These are phyloP conservation scores for Chaetodon trifascialis DNA, from an alignment of 2,113 vertebrate genomes.

Conservation along the genomic window DNA sequence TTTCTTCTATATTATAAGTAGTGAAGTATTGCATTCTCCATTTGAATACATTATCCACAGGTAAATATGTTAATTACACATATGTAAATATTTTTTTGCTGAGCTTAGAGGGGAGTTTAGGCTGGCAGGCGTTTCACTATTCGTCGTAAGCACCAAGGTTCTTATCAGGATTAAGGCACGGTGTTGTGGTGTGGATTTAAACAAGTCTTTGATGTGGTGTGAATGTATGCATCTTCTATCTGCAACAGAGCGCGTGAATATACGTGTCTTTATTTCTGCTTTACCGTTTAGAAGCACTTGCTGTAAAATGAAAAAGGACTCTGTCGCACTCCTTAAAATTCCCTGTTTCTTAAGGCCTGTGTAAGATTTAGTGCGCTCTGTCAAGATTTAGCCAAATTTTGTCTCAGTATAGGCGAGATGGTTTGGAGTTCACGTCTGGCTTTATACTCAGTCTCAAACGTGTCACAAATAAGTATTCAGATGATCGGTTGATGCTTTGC, in stretches of 20 bases:
- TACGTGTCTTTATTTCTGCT: slow-evolving; percentile 30
- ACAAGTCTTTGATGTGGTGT: slow-evolving; percentile 66
- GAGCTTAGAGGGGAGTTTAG: slow-evolving; percentile 32
- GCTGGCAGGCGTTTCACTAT: slow-evolving; percentile 35
- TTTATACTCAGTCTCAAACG: background rate
- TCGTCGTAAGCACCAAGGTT: slow-evolving; percentile 58
- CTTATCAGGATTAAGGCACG: slow-evolving; percentile 69
- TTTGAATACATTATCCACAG: slow-evolving; percentile 48
- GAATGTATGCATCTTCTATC: slow-evolving; percentile 27
- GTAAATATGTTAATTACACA: slow-evolving; percentile 55
- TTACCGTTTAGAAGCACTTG: background rate
- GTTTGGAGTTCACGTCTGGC: background rate
- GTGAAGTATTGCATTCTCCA: slow-evolving; percentile 16
- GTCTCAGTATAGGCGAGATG: background rate
- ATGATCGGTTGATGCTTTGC: slow-evolving; percentile 3
- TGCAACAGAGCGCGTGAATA: slow-evolving; percentile 2
- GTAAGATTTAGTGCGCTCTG: background rate
- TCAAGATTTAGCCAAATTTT: background rate
- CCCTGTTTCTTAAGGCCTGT: background rate
- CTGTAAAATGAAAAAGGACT: background rate
- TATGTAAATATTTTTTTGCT: slow-evolving; percentile 61
- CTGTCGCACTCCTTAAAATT: background rate
- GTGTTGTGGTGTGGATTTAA: slow-evolving; percentile 56
- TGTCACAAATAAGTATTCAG: slow-evolving; percentile 17
- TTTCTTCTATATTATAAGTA: background rate